Conservation (phyloP, 2,888 invertebrate species). For the Dendrolimus pini region DNA sequence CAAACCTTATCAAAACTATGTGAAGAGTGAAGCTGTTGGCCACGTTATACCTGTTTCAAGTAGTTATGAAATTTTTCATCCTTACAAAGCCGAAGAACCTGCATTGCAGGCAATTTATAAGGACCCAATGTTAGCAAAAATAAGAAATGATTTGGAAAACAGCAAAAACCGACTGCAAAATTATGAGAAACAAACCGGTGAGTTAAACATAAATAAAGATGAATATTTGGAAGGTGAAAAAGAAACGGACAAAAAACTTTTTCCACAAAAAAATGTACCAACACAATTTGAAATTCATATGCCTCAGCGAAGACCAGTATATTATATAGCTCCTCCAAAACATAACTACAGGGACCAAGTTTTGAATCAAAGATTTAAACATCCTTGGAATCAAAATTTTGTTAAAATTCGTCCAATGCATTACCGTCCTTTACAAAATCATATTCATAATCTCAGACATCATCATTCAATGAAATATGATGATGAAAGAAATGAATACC, state of each 20-base stretch:
- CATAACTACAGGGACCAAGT: conserved; percentile 36
- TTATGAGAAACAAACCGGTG: conserved; percentile 51
- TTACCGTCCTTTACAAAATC: conserved; percentile 58
- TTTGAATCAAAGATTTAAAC: conserved; percentile 54
- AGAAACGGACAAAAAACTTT: conserved; percentile 46
- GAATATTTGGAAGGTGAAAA: conserved; percentile 58
- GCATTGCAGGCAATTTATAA: conserved; percentile 50
- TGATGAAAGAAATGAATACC: conserved; percentile 66
- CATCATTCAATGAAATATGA: conserved; percentile 61
- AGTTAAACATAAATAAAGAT: conserved; percentile 41
- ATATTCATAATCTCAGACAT: conserved; percentile 53
- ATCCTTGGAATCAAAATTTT: conserved; percentile 61
- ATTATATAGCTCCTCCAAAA: conserved; percentile 39
- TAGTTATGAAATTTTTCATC: conserved; percentile 60
- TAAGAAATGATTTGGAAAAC: conserved; percentile 44
- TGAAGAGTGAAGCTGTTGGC: conserved; percentile 26
- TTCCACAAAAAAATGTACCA: conserved; percentile 51
- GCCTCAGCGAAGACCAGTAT: conserved; percentile 53
- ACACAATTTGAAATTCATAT: conserved; percentile 53
- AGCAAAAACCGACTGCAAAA: conserved; percentile 44
- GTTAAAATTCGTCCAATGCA: conserved; percentile 59
- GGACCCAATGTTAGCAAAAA: conserved; percentile 52
- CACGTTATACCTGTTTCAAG: conserved; percentile 37
- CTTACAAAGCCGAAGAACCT: conserved; percentile 58
- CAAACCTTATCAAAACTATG: conserved; percentile 43